Evolutionary conservation across 2,113 vertebrate species (phyloP).

Genomic region (Brachyhypopomus occidentalis): DNA sequence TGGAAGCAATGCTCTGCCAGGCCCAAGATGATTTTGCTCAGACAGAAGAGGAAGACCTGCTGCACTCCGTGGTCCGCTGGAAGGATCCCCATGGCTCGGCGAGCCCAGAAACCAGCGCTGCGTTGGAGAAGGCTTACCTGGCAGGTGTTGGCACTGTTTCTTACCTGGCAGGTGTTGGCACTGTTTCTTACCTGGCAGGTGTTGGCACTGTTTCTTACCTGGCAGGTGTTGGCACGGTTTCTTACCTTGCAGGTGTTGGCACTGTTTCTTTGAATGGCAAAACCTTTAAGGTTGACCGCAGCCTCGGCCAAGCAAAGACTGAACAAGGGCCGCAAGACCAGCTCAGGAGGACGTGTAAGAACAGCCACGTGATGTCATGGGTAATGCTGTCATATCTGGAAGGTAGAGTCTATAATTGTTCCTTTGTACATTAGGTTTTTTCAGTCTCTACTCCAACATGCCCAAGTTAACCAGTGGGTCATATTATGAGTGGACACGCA

Average conservation of each 20-base stretch:
- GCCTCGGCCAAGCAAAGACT: neutral
- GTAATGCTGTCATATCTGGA: neutral
- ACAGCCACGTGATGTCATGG: neutral
- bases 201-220: neutral
- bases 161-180: neutral
- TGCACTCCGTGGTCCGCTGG: conserved; percentile 64
- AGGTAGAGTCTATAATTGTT: neutral
- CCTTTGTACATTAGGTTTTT: neutral
- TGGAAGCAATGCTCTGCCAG: conserved; percentile 77
- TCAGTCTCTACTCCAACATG: neutral
- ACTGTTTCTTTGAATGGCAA: neutral
- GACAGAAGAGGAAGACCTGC: conserved; percentile 59
- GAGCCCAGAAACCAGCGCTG: conserved; percentile 21
- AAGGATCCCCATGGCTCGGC: conserved; percentile 8
- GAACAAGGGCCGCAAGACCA: fast-evolving
- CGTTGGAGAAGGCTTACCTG: conserved; percentile 50
- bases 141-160: too few relatives aligned
- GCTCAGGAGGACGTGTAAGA: conserved; percentile 48
- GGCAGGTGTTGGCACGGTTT: neutral
- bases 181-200: neutral
- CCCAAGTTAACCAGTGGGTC: fast-evolving
- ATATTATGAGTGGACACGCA: neutral
- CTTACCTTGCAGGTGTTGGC: neutral
- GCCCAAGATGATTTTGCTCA: conserved; percentile 66
- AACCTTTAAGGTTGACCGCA: conserved; percentile 1